phyloP scores from a whole-genome alignment of 2,113 vertebrate species.

The Bubo blakistoni region DNA sequence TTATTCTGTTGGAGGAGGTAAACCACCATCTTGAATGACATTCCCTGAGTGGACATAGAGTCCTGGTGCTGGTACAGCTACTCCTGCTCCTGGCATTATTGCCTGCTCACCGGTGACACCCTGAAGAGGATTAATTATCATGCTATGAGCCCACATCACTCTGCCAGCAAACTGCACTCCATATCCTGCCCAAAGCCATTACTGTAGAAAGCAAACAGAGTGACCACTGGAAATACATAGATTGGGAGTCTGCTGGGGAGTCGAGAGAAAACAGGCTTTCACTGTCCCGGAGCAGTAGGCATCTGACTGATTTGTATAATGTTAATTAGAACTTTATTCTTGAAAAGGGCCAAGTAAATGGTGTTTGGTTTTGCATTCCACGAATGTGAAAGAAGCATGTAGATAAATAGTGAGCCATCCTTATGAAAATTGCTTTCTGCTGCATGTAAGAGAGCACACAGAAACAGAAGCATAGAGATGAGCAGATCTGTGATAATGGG shows the following conservation, averaged over 20 bases:
- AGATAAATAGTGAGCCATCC: background rate
- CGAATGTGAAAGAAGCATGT: background rate
- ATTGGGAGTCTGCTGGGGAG: accelerated
- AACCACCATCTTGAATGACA: background rate
- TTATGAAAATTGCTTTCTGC: background rate
- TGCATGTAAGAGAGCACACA: background rate
- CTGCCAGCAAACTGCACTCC: background rate
- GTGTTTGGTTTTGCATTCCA: background rate
- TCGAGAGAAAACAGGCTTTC: background rate
- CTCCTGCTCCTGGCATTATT: background rate
- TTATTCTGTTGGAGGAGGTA: background rate
- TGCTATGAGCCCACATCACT: background rate
- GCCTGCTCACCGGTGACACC: background rate
- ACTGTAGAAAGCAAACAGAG: background rate
- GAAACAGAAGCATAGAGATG: background rate
- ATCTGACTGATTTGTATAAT: background rate
- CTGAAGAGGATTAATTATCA: background rate
- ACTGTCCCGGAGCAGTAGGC: background rate
- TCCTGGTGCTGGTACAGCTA: background rate
- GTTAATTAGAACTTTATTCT: background rate
- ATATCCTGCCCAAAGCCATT: background rate
- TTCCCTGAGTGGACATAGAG: background rate
- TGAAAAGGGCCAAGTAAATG: background rate
- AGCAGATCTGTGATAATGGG: background rate
- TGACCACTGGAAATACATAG: background rate